Percentiles rank a stretch among this genome's conserved stretches.
Evolutionary conservation across 2,888 invertebrate genomes (phyloP).

Genomic region (Lysandra bellargus): DNA sequence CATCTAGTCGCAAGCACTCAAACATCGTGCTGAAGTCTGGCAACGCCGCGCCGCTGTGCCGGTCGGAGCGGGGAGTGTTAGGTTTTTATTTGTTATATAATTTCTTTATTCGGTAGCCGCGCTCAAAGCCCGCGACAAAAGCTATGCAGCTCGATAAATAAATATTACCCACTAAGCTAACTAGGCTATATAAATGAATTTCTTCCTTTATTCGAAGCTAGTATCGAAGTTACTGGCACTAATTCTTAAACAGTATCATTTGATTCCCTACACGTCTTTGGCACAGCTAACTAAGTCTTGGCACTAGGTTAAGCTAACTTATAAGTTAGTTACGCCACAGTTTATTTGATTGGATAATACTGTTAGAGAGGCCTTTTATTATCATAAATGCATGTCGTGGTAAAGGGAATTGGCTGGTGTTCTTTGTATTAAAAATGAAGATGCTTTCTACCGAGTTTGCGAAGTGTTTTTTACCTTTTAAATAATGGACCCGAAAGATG

Average conservation of each 20-base stretch:
- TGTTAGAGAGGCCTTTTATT: background rate
- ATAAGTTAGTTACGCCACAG: background rate
- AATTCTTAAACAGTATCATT: slow-evolving; percentile 13
- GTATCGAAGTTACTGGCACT: background rate
- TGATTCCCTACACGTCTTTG: slow-evolving; percentile 24
- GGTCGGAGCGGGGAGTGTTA: too few species aligned
- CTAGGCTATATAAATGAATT: background rate
- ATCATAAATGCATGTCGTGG: background rate
- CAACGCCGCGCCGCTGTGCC: too few species aligned
- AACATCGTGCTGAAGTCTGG: too few species aligned
- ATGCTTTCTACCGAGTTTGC: too few species aligned
- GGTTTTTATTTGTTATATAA: too few species aligned
- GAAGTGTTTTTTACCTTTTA: too few species aligned
- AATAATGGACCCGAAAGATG: too few species aligned
- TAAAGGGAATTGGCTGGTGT: background rate
- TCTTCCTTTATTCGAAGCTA: background rate
- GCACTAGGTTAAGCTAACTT: slow-evolving; percentile 15
- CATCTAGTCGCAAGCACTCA: too few species aligned
- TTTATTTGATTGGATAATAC: slow-evolving; percentile 10
- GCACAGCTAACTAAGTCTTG: slow-evolving; percentile 9
- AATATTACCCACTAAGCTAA: background rate
- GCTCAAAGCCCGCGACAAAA: too few species aligned
- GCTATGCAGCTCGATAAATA: too few species aligned
- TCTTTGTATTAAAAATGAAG: background rate
- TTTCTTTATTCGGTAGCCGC: too few species aligned